These are phyloP conservation scores for Cotesia congregata DNA, from an alignment of 2,888 invertebrate genomes.

Conservation along the genomic window DNA sequence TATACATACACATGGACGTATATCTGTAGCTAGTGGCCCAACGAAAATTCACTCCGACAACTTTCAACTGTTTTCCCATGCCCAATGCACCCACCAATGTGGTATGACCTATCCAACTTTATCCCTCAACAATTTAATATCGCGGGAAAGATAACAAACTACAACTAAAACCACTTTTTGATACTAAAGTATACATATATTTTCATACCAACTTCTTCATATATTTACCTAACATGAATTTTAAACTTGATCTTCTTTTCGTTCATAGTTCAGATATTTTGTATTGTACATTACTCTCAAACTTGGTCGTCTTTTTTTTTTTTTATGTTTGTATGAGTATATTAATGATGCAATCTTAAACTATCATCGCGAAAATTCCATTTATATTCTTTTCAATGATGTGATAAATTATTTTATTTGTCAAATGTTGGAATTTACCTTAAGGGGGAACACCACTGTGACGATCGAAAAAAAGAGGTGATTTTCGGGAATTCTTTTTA, in stretches of 20 bases:
- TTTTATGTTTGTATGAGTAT: too few relatives aligned
- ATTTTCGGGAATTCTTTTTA: too few relatives aligned
- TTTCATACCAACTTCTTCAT: neutral
- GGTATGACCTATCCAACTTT: neutral
- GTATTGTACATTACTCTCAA: too few relatives aligned
- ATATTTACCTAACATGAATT: neutral
- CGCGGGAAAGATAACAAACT: neutral
- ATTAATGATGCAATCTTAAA: too few relatives aligned
- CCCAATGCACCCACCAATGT: slow-evolving; percentile 3
- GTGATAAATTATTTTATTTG: too few relatives aligned
- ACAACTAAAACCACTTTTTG: neutral
- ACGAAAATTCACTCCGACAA: slow-evolving; percentile 34
- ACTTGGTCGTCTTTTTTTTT: too few relatives aligned
- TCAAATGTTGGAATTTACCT: too few relatives aligned
- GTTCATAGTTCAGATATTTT: too few relatives aligned
- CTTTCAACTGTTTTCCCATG: slow-evolving; percentile 19
- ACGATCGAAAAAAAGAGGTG: too few relatives aligned
- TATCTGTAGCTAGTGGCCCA: neutral
- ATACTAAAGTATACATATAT: neutral
- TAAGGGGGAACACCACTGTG: too few relatives aligned
- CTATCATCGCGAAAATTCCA: too few relatives aligned
- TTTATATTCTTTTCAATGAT: too few relatives aligned
- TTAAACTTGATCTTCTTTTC: neutral
- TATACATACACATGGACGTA: neutral
- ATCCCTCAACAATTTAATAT: slow-evolving; percentile 26